phyloP scores from a whole-genome alignment of 2,797 vertebrate species.

The Glossophaga mutica region DNA sequence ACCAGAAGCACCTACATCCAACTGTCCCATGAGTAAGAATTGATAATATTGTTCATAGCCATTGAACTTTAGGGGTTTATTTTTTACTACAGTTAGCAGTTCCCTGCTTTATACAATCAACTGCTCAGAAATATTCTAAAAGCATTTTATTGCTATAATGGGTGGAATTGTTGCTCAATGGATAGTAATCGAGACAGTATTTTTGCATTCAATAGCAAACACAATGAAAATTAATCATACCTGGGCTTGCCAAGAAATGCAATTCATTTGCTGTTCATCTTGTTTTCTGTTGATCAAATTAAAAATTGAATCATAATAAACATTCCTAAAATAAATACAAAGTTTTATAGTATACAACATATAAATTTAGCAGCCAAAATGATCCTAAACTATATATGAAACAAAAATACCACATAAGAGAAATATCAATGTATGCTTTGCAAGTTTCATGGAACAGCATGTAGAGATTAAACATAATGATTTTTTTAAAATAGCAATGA shows the following conservation, averaged over 20 bases:
- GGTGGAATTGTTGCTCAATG: not conserved
- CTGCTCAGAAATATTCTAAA: slow-evolving; percentile 4
- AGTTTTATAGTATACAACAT: not conserved
- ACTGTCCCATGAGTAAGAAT: not conserved
- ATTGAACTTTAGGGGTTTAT: not conserved
- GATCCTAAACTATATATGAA: not conserved
- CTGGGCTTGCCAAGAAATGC: not conserved
- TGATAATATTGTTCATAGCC: not conserved
- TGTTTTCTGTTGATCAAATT: slow-evolving; percentile 37
- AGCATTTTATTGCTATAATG: not conserved
- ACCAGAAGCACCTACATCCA: not conserved
- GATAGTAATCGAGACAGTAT: not conserved
- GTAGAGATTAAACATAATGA: slow-evolving; percentile 19
- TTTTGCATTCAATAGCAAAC: not conserved
- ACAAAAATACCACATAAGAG: not conserved
- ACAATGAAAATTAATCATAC: slow-evolving; percentile 25
- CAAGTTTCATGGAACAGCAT: not conserved
- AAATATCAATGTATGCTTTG: not conserved
- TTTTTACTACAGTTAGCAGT: not conserved
- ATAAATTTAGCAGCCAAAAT: slow-evolving; percentile 21
- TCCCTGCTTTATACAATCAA: not conserved
- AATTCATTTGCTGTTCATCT: slow-evolving; percentile 35
- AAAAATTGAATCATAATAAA: slow-evolving; percentile 30
- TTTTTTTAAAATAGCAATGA: slow-evolving; percentile 7
- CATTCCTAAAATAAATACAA: not conserved